A percentile compares a stretch with the other conserved stretches of the same genome.
Evolutionary conservation across 1,140 invertebrate genomes (phyloP).

Genomic region (Calliphora vicina): DNA sequence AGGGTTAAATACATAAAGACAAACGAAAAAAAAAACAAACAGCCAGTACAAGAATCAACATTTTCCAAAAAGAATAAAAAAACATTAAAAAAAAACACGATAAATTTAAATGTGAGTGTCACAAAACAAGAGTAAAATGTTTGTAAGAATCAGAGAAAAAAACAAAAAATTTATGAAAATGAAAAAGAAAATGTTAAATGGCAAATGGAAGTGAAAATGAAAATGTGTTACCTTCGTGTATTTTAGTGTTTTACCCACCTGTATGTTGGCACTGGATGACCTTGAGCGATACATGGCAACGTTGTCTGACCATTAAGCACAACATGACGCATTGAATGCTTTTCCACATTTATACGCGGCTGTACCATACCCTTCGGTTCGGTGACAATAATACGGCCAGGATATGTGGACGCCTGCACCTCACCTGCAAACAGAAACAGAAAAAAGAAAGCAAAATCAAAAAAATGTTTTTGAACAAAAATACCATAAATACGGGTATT

Average conservation of each 20-base stretch:
- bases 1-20: not conserved
- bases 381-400: constrained; percentile 71
- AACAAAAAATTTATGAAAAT: too few species aligned
- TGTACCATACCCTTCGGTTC: constrained; percentile 78
- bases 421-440: constrained; percentile 63
- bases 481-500: not conserved
- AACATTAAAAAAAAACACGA: too few species aligned
- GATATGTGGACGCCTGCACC: constrained; percentile 70
- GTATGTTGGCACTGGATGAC: constrained; percentile 78
- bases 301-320: constrained; percentile 75
- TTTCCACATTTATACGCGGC: constrained; percentile 74
- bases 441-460: not conserved
- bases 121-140: not conserved
- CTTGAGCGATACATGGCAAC: constrained; percentile 78
- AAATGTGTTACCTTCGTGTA: not conserved
- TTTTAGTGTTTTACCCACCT: constrained; percentile 67
- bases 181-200: not conserved
- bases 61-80: not conserved
- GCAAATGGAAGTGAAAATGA: not conserved
- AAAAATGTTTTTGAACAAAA: not conserved
- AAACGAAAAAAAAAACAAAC: not conserved
- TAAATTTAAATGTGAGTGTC: not conserved
- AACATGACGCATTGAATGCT: constrained; percentile 70
- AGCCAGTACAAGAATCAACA: not conserved
- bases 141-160: not conserved